A percentile compares a stretch with the other conserved stretches of the same genome.
These are phyloP conservation scores for Archocentrus centrarchus DNA, from an alignment of 2,113 vertebrate species.

Conservation along the genomic window DNA sequence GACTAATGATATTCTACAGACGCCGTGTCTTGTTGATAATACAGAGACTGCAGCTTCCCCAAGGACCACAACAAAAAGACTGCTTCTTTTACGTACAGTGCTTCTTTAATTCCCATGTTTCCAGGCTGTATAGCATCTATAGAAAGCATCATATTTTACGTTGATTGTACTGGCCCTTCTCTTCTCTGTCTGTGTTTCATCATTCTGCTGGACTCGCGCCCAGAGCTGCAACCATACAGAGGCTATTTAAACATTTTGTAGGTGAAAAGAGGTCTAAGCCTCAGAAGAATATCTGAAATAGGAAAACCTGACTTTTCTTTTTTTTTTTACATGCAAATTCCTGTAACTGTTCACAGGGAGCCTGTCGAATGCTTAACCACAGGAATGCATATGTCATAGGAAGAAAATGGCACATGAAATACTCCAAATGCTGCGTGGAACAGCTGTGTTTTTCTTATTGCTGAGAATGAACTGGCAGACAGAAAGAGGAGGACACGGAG, in stretches of 20 bases:
- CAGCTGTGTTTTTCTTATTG: conserved; percentile 17
- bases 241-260: conserved; percentile 10
- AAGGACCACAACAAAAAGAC: background rate
- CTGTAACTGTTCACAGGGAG: background rate
- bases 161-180: background rate
- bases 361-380: background rate
- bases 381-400: conserved; percentile 11
- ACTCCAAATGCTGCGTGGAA: background rate
- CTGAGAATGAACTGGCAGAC: conserved; percentile 7
- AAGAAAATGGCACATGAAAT: background rate
- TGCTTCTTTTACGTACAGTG: background rate
- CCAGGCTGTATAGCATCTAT: background rate
- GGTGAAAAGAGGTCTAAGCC: background rate
- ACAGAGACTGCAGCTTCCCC: conserved; percentile 2
- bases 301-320: background rate
- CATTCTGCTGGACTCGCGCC: conserved; percentile 1
- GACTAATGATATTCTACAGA: conserved; percentile 23
- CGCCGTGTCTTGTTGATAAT: conserved; percentile 18
- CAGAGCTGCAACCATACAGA: background rate
- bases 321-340: conserved; percentile 29
- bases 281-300: background rate
- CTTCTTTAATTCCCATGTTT: background rate
- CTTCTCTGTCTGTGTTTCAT: background rate
- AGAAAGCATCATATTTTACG: conserved; percentile 7
- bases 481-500: background rate